Evolutionary conservation across 2,888 invertebrate species (phyloP).

Genomic region (Exephanes ischioxanthus): DNA sequence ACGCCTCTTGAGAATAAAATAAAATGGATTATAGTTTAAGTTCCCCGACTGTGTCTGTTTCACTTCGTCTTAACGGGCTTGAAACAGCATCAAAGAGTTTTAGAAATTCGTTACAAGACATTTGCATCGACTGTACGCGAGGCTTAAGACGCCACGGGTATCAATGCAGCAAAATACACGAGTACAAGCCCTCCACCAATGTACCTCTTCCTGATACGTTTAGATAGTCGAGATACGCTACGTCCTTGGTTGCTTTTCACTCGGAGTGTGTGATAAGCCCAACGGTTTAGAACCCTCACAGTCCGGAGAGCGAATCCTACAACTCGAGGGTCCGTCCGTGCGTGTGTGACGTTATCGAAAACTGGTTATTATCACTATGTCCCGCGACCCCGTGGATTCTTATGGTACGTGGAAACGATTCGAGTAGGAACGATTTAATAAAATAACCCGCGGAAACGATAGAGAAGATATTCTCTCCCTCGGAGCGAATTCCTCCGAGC

Average conservation of each 20-base stretch:
- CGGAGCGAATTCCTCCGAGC: constrained; percentile 41
- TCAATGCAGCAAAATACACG: constrained; percentile 7
- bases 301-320: background rate
- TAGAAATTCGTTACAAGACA: background rate
- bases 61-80: too few species aligned
- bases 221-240: constrained; percentile 71
- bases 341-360: constrained; percentile 74
- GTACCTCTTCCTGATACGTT: constrained; percentile 67
- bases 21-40: too few species aligned
- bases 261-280: constrained; percentile 65
- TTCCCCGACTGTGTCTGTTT: too few species aligned
- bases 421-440: constrained; percentile 73
- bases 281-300: constrained; percentile 49
- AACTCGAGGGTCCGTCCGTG: background rate
- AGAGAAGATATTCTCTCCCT: background rate
- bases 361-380: constrained; percentile 76
- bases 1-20: too few species aligned
- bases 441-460: constrained; percentile 71
- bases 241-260: constrained; percentile 78
- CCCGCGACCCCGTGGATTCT: constrained; percentile 38
- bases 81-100: background rate
- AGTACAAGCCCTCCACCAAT: constrained; percentile 47
- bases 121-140: background rate
- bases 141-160: constrained; percentile 2
- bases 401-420: constrained; percentile 62